Base-by-base conservation (phyloP, 2,888 invertebrate genomes). In the Perithous albicinctus region DNA sequence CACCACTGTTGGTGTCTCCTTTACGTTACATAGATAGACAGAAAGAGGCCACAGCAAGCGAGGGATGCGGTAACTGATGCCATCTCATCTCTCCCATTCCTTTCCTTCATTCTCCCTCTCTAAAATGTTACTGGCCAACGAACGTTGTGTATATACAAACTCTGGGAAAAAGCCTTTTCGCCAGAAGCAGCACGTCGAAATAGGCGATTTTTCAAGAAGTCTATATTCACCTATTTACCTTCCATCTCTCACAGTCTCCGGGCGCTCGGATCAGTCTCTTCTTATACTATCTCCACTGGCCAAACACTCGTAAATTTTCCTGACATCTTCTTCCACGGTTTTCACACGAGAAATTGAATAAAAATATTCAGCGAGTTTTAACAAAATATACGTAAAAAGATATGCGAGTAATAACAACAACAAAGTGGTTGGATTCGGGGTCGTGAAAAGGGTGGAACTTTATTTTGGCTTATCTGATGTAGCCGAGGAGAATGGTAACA, bases 141-240 rank as follows among this genome's bases (percentile, higher is more conserved):
- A 20, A 54, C 43, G 74, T 32, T 5, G 43, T 70, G 43, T 70
- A 10, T 51, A 51, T 61, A 64, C 72, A 2, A 18, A 23, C 51
- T 74, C 41, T 23, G 54, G 32, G 51, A 61, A 61, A 67, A n/a
- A n/a, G n/a, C 76, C 56, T 63, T 63, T 64, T 32, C 23, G 23
- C 67, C 48, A 32, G 51, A 10, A 43, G 51, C 64, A 12, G 46
- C 70, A 74, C 48, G 23, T 61, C 48, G 76, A 85, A 86, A 84
- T 77, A 81, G 15, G 72, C 85, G 83, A 88, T 88, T 87, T 87
- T 86, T 85, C 83, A 82, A 70, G 51, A 51, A 73, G 83, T 85
- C 85, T 83, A n/a, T n/a, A n/a, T n/a, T n/a, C n/a, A n/a, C n/a
- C n/a, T n/a, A 84, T 87, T 86, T 83, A 85, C 86, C 61, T 86